Evolutionary conservation across 2,888 invertebrate species (phyloP), one percentile per base, ranked within the genome.

Genomic region (Hypomecis punctinalis): DNA sequence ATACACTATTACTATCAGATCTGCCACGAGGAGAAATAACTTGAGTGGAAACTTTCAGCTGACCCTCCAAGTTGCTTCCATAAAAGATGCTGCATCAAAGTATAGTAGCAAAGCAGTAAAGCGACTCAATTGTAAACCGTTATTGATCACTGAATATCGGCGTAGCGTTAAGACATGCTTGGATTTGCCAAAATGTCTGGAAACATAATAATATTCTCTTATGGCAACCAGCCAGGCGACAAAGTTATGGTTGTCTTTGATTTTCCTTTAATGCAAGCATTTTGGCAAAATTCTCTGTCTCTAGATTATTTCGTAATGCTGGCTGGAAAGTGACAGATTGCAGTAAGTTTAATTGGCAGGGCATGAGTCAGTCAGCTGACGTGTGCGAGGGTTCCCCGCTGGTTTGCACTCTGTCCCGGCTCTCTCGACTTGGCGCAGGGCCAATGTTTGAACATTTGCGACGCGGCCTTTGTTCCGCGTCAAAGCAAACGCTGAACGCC

Each of bases 381-480:
- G 13, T 42, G 37, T 52, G 42, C 37, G 47, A 49, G 53, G 61
- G 47, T 56, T 46, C 36, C 42, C 42, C 47, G 39, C 57, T 53
- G 61, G 61, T 53, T 56, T 61, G 48, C 43, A 57, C 52, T 56
- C 45, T 63, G 54, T 56, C 61, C 76, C 78, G 75, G 79, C 67
- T 73, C 72, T 23, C 75, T 76, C 76, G 73, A 78, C 75, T 76
- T 87, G 86, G 86, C 83, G 71, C 70, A 57, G 66, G 74, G 81
- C 86, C 86, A 87, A 82, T 82, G 74, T 82, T 83, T 81, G 78
- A 82, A 80, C 76, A 78, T 82, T 83, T 75, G 81, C 76, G 70
- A 77, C 75, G 76, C 79, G 79, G 80, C 78, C 75, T 70, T 76
- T 75, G 79, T 80, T 76, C 80, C 69, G 76, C 77, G 81, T 78